Base-by-base conservation (phyloP, 2,888 invertebrate genomes). In the Hydraecia micacea region DNA sequence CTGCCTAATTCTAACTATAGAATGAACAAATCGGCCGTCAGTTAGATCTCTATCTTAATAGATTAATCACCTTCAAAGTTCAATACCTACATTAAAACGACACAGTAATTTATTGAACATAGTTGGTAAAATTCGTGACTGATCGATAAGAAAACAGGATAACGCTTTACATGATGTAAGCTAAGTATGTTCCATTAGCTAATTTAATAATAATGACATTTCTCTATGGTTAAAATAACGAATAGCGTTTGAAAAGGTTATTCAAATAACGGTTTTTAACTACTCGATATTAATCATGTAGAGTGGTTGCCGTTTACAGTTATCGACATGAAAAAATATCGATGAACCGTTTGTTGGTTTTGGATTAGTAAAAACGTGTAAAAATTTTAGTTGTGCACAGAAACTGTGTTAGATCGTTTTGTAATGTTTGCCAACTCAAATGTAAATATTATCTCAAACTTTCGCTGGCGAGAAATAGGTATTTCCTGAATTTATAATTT, bases 231-330 rank as follows among this genome's bases (percentile, higher is more conserved):
- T 52, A 75, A 79, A 81, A 75, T 83, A 87, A 83, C 72, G 42
- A 77, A 77, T 78, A 69, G 72, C 63, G 49, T 75, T 87, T 71
- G 15, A 52, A 86, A 87, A 86, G 72, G 79, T 81, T 85, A 82
- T 84, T 67, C 63, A 39, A 62, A 68, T 89, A 87, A 87, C 88
- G 84, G 88, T 88, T 81, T 77, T 36, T 85, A 88, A 77, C 84
- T 66, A 82, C 32, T 58, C 32, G 70, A 65, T 83, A 89, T 89
- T 82, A 83, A 90, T 90, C 86, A 87, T 69, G 32, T 68, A 75
- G 81, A 87, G 84, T 87, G 85, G 66, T 82, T 87, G 73, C 75
- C 79, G 42, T 66, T 85, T 82, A 90, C 88, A 78, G 90, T 88
- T 90, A 87, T 71, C 46, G 70, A 63, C 25, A 49, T 58, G 21